phyloP scores from a whole-genome alignment of 2,888 invertebrate species.

The Artemia sinica region DNA sequence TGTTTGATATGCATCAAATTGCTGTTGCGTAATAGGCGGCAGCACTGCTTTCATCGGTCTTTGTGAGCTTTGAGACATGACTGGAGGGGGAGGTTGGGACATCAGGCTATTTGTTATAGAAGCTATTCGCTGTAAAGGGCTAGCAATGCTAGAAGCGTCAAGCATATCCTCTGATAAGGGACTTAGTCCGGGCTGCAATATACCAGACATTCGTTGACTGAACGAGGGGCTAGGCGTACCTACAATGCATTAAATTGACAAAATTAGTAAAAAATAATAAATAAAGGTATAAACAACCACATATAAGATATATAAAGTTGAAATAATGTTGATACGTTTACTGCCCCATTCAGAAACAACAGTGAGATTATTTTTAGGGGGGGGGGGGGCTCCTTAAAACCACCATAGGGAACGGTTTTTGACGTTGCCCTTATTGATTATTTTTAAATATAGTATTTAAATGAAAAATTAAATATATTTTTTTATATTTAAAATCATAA shows the following conservation, averaged over 20 bases:
- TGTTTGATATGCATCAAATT: constrained; percentile 93
- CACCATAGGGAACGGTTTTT: no score
- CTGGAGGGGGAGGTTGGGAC: constrained; percentile 65
- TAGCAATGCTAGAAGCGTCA: constrained; percentile 53
- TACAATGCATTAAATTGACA: background rate
- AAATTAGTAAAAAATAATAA: no score
- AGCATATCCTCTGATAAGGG: constrained; percentile 60
- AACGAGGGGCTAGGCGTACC: constrained; percentile 50
- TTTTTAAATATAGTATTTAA: no score
- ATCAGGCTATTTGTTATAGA: constrained; percentile 92
- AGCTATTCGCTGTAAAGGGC: constrained; percentile 90
- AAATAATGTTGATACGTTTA: no score
- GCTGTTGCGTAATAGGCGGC: constrained; percentile 94
- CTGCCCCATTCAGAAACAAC: no score
- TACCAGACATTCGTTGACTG: constrained; percentile 42
- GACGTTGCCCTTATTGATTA: no score
- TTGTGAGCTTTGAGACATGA: constrained; percentile 64
- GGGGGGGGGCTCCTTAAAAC: no score
- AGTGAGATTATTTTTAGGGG: no score
- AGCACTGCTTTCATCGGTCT: constrained; percentile 86
- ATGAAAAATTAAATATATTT: no score
- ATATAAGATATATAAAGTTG: no score
- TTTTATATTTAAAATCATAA: no score
- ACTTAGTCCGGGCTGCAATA: constrained; percentile 22
- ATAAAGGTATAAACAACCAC: no score